A percentile compares a stretch with the other conserved stretches of the same genome.
Conservation (phyloP, 2,888 invertebrate species). For the Shargacucullia verbasci region DNA sequence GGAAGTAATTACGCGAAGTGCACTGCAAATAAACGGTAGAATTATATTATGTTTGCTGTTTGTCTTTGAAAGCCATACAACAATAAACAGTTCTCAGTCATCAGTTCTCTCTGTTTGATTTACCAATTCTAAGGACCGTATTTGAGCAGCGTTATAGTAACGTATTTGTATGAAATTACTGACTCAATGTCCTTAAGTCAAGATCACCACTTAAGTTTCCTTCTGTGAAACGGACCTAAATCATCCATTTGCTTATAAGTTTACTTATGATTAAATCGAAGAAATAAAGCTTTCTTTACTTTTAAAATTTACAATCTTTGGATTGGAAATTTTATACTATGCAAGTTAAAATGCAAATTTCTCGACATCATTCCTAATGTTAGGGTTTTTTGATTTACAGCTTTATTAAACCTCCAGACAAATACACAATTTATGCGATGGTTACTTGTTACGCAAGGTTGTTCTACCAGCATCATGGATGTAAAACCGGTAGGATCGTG, state of each 20-base stretch:
- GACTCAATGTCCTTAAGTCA: too few relatives aligned
- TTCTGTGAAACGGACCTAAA: too few relatives aligned
- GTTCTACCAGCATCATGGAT: slow-evolving; percentile 19
- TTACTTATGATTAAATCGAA: too few relatives aligned
- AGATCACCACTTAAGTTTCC: too few relatives aligned
- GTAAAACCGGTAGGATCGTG: slow-evolving; percentile 42
- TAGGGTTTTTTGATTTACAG: slow-evolving; percentile 35
- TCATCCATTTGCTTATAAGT: too few relatives aligned
- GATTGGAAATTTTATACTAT: too few relatives aligned
- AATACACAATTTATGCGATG: slow-evolving; percentile 21
- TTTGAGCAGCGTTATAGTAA: too few relatives aligned
- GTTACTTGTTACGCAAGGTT: slow-evolving; percentile 10
- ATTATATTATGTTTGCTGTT: slow-evolving; percentile 25
- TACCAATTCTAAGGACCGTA: too few relatives aligned
- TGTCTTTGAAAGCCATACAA: slow-evolving; percentile 11
- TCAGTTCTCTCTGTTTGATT: slow-evolving; percentile 43
- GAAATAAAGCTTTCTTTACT: too few relatives aligned
- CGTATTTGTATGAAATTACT: too few relatives aligned
- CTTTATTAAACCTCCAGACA: slow-evolving; percentile 20
- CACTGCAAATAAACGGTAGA: slow-evolving; percentile 12
- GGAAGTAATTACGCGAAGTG: slow-evolving; percentile 30
- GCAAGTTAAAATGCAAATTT: too few relatives aligned
- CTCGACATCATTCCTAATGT: slow-evolving; percentile 42
- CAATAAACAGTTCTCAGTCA: slow-evolving; percentile 11
- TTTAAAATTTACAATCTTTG: too few relatives aligned